Evolutionary conservation across 2,113 vertebrate genomes (phyloP).

Genomic region (Corythornis vintsioides): DNA sequence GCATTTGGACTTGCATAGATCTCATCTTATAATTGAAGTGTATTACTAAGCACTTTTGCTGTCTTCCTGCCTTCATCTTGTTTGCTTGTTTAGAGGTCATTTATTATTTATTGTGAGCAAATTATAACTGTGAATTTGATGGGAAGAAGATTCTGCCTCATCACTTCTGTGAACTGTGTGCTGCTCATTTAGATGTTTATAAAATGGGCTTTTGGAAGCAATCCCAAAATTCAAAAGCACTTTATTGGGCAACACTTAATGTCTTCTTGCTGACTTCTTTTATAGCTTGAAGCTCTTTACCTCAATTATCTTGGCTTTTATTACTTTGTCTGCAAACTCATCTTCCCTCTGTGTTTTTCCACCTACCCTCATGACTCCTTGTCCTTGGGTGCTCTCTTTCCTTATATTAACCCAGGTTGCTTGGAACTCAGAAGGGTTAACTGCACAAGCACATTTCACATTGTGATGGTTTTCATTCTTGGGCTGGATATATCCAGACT

Average conservation of each 20-base stretch:
- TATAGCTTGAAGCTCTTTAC: background rate
- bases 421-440: background rate
- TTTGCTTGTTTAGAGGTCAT: background rate
- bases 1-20: background rate
- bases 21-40: background rate
- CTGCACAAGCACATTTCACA: background rate
- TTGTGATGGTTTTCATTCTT: background rate
- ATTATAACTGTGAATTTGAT: background rate
- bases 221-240: background rate
- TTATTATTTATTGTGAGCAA: constrained; percentile 22
- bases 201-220: constrained; percentile 23
- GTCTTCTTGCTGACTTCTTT: background rate
- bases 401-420: background rate
- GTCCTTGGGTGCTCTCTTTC: background rate
- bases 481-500: background rate
- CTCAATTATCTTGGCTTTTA: background rate
- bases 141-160: background rate
- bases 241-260: background rate
- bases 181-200: background rate
- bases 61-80: background rate
- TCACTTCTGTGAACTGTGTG: background rate
- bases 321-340: background rate
- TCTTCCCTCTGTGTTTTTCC: background rate
- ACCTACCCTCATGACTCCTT: background rate
- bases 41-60: background rate